Conservation (phyloP, 2,888 invertebrate species). For the Thereva nobilitata region DNA sequence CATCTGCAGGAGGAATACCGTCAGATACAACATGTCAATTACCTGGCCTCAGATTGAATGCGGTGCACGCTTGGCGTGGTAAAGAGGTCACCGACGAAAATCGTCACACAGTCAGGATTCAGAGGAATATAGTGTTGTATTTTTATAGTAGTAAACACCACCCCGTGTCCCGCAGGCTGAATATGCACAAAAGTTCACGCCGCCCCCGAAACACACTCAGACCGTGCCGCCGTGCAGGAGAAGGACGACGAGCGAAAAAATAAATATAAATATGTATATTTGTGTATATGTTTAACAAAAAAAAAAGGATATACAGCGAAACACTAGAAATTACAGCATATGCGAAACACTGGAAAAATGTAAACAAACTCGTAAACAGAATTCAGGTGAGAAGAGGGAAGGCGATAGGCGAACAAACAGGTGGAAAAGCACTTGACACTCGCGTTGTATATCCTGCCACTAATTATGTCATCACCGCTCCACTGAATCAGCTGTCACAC, state of each 20-base stretch:
- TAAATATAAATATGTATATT: too few relatives aligned
- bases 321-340: conserved; percentile 11
- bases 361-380: conserved; percentile 35
- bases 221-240: neutral
- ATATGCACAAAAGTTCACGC: neutral
- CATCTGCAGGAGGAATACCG: too few relatives aligned
- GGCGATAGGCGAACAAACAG: conserved; percentile 8
- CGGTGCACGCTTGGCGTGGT: too few relatives aligned
- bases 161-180: neutral
- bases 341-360: conserved; percentile 32
- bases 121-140: too few relatives aligned
- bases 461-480: conserved; percentile 30
- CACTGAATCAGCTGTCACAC: conserved; percentile 27
- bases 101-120: too few relatives aligned
- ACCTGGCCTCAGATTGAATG: too few relatives aligned
- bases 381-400: conserved; percentile 12
- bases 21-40: too few relatives aligned
- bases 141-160: too few relatives aligned
- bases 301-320: conserved; percentile 1
- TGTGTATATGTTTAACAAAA: neutral
- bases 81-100: too few relatives aligned
- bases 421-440: conserved; percentile 34
- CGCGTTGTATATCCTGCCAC: conserved; percentile 30
- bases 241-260: neutral
- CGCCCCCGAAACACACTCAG: neutral